Conservation (phyloP, 2,888 invertebrate genomes). For the Melanostoma scalare region DNA sequence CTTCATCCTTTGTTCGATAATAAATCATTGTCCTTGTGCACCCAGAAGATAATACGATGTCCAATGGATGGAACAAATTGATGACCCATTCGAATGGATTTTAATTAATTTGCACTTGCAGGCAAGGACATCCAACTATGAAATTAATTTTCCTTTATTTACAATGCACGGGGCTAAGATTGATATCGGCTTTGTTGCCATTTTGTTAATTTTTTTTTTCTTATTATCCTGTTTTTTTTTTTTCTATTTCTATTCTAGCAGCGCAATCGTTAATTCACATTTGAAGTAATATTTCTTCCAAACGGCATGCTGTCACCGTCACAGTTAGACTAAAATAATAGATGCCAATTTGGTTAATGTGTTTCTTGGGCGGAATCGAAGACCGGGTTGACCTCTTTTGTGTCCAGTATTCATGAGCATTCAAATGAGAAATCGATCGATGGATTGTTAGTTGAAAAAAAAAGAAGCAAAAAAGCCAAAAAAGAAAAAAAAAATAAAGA, state of each 20-base stretch:
- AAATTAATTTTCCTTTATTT: conserved; percentile 62
- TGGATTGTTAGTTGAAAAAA: conserved; percentile 13
- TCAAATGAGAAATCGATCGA: conserved; percentile 66
- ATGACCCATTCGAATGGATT: conserved; percentile 59
- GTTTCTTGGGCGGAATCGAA: conserved; percentile 46
- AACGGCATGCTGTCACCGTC: conserved; percentile 32
- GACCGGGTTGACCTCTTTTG: conserved; percentile 53
- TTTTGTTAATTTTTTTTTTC: not conserved
- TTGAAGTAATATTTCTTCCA: conserved; percentile 32
- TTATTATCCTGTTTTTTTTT: not conserved
- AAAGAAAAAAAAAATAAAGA: not conserved
- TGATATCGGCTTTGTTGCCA: conserved; percentile 24
- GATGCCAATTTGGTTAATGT: conserved; percentile 66
- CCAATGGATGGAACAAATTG: conserved; percentile 64
- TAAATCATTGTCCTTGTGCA: conserved; percentile 54
- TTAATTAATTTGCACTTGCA: conserved; percentile 69
- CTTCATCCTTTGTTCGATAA: conserved; percentile 44
- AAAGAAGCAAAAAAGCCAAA: conserved; percentile 1
- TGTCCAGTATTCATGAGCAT: conserved; percentile 57
- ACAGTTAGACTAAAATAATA: conserved; percentile 54
- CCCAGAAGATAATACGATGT: conserved; percentile 57
- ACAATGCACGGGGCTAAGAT: conserved; percentile 44
- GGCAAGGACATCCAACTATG: conserved; percentile 36
- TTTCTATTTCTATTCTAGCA: not conserved
- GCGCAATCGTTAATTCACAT: conserved; percentile 28